Evolutionary conservation across 2,113 vertebrate species (phyloP).

Genomic region (Oryzias melastigma): DNA sequence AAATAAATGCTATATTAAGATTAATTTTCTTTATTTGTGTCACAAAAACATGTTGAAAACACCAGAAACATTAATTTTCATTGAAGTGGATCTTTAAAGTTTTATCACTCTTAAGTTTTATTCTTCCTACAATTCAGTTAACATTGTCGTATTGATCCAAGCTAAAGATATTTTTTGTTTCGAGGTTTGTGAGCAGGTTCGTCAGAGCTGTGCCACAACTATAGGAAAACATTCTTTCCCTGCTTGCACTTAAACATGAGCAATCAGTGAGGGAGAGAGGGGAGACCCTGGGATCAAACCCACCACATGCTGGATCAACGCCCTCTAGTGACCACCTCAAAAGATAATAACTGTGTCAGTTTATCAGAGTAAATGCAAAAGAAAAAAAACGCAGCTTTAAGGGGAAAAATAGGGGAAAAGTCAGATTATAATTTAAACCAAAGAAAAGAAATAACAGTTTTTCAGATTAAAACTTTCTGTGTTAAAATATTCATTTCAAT

Average conservation of each 20-base stretch:
- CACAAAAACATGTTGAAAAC: too few species aligned
- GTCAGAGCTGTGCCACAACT: slow-evolving; percentile 24
- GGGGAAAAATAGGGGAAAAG: not conserved
- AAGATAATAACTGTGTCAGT: slow-evolving; percentile 38
- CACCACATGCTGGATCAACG: slow-evolving; percentile 64
- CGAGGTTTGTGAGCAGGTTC: slow-evolving; percentile 34
- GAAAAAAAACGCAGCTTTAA: not conserved
- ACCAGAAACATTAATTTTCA: too few species aligned
- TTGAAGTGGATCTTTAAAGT: too few species aligned
- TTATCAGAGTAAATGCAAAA: not conserved
- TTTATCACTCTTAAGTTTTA: too few species aligned
- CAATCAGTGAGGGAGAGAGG: slow-evolving; percentile 30
- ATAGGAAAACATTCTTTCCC: slow-evolving; percentile 50
- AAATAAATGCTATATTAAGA: too few species aligned
- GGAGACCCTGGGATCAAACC: slow-evolving; percentile 41
- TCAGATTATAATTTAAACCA: not conserved
- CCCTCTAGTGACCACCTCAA: slow-evolving; percentile 73
- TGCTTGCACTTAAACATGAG: slow-evolving; percentile 50
- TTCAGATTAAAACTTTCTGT: too few species aligned
- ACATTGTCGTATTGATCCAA: too few species aligned
- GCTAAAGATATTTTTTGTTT: slow-evolving; percentile 27
- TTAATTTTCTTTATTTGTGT: too few species aligned
- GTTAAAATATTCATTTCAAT: too few species aligned
- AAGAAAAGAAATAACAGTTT: too few species aligned
- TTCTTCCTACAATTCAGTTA: too few species aligned